Base-by-base conservation (phyloP, 64 coral and sea anemone genomes). In the Porites australiensis region DNA sequence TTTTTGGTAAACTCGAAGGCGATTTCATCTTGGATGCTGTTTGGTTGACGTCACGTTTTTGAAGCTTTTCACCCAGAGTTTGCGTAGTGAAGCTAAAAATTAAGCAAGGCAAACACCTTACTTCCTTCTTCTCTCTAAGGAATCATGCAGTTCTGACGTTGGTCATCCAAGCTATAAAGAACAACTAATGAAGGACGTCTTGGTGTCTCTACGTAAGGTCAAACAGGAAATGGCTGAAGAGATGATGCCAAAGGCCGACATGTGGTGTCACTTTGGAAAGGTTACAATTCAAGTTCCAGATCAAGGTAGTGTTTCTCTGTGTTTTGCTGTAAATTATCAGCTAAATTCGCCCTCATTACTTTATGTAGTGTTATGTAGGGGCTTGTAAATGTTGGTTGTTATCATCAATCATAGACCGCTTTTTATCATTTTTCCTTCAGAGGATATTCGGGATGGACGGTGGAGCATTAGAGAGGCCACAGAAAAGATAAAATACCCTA, bases 201-300 rank as follows among this genome's bases (percentile, higher is more conserved):
- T 82, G 58, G 16, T 46, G 3, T 64, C 27, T 2, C 59, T 82
- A 16, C 58, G 44, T 18, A 44, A 48, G 37, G n/a, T 82, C 46
- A 82, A 82, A 64, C 1, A 18, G 3, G 37, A 82, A 16, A 82
- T 62, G 57, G 19, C 63, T 4, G 19, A 6, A 48, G 47, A 62
- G 8, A 16, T 46, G 5, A 11, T 23, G 8, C 9, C 69, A 0
- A 50, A 84, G 13, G 16, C 47, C 10, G 81, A 84, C 63, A 69
- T 84, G 81, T 84, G 81, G 81, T 84, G 81, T 51, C 81, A 84
- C 48, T 84, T 67, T 48, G 81, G 81, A 11, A 2, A 7, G 6
- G 61, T n/a, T 3, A 45, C 15, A 6, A 84, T 84, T n/a, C 18
- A 46, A 12, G 18, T 7, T 23, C 81, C 61, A 0, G 5, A 13